Percentiles rank a stretch among this genome's conserved stretches.
phyloP scores from a whole-genome alignment of 2,113 vertebrate species.

The Pterocles gutturalis region DNA sequence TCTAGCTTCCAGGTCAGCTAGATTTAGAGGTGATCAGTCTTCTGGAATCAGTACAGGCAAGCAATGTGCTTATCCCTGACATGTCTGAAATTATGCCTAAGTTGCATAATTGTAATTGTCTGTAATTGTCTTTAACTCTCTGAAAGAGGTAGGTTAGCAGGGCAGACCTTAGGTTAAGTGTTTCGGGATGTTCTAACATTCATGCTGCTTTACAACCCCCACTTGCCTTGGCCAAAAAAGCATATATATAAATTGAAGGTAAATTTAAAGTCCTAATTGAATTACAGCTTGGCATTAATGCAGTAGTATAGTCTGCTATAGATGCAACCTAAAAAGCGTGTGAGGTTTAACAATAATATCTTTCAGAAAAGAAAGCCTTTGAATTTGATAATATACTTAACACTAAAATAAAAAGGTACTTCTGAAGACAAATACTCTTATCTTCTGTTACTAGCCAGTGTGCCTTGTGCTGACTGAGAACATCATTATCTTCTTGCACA shows the following conservation, averaged over 20 bases:
- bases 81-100: neutral
- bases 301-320: neutral
- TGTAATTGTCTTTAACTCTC: neutral
- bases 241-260: neutral
- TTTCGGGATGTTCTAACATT: neutral
- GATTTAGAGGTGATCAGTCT: neutral
- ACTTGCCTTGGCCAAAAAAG: neutral
- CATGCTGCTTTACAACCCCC: rapidly evolving
- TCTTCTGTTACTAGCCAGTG: neutral
- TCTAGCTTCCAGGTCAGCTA: neutral
- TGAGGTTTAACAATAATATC: neutral
- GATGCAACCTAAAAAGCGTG: neutral
- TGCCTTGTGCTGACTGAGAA: neutral
- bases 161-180: neutral
- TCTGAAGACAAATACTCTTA: neutral
- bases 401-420: neutral
- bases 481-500: neutral
- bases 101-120: neutral
- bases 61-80: neutral
- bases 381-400: neutral
- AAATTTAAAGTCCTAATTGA: neutral
- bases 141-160: neutral
- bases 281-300: neutral
- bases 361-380: neutral
- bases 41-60: neutral